These are phyloP conservation scores for Malthinus flaveolus DNA, from an alignment of 2,888 invertebrate species.

Conservation along the genomic window DNA sequence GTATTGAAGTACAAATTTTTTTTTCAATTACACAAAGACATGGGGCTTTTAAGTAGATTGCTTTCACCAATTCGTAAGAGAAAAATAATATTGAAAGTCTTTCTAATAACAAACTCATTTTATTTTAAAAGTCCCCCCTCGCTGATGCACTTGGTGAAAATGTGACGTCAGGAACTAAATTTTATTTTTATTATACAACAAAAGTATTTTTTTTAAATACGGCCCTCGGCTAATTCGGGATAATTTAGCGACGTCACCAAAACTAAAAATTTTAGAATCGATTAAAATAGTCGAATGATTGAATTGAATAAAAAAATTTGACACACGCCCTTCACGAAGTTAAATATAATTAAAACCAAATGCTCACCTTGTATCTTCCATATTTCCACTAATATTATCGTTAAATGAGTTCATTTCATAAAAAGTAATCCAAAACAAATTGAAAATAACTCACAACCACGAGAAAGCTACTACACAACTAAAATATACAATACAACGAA, in stretches of 20 bases:
- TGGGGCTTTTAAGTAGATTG: background rate
- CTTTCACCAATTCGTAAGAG: background rate
- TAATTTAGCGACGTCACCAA: conserved; percentile 1
- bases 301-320: background rate
- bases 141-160: background rate
- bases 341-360: background rate
- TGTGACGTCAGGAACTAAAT: conserved; percentile 1
- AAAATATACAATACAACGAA: background rate
- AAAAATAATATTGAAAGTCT: background rate
- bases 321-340: background rate
- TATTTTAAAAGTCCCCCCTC: background rate
- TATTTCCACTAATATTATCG: conserved; percentile 40
- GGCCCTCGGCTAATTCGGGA: background rate
- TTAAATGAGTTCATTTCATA: conserved; percentile 39
- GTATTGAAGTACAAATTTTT: background rate
- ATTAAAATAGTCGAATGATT: background rate
- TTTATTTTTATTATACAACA: background rate
- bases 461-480: background rate
- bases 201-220: background rate
- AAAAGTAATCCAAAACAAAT: conserved; percentile 17
- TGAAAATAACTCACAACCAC: conserved; percentile 17
- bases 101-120: background rate
- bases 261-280: conserved; percentile 1
- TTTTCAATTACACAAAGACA: conserved; percentile 1
- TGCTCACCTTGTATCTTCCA: conserved; percentile 43